Base-by-base conservation (phyloP, 2,888 invertebrate genomes). In the Nephrotoma appendiculata region DNA sequence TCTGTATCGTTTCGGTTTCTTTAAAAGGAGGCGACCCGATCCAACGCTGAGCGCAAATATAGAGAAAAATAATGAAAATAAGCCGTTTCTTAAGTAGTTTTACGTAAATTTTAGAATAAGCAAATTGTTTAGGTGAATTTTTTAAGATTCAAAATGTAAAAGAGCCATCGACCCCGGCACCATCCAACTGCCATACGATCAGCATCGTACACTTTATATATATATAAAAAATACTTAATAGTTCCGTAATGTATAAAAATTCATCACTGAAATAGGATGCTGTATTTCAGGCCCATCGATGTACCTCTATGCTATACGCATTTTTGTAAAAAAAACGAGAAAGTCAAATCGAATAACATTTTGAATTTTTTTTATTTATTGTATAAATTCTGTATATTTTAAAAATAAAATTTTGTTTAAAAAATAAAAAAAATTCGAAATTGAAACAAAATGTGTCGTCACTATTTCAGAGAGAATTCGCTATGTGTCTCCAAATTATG, bases 1-100 rank as follows among this genome's bases (percentile, higher is more conserved):
- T 41, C 92, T 98, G 87, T 97, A 97, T 95, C 97, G 96, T 92
- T 94, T 97, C 86, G 97, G 97, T 86, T 98, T 98, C 94, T 98
- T 97, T 92, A 97, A 97, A 90, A 92, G 97, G 89, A 94, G 96
- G 90, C 93, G 97, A 88, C 96, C 96, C 5, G 97, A 97, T 91
- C 96, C 95, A 0, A 97, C 97, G 15, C 91, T 96, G 5, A 96
- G 96, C 41, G 97, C 96, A 0, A 96, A 96, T 91, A 91, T 96
- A 41, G 95, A 95, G 90, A 96, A 96, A 90, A 95, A 95, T 89
- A 94, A 94, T 89, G 95, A 95, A 88, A 94, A 94, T 88, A 95
- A 95, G 89, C 95, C 95, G 31, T 94, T 94, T 71, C 71, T 71
- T 71, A 71, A 31, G 6, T 71, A 71, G 71, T 11, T 71, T 71